These are phyloP conservation scores for Orbicella faveolata DNA, from an alignment of 64 coral and sea anemone genomes.

Conservation along the genomic window DNA sequence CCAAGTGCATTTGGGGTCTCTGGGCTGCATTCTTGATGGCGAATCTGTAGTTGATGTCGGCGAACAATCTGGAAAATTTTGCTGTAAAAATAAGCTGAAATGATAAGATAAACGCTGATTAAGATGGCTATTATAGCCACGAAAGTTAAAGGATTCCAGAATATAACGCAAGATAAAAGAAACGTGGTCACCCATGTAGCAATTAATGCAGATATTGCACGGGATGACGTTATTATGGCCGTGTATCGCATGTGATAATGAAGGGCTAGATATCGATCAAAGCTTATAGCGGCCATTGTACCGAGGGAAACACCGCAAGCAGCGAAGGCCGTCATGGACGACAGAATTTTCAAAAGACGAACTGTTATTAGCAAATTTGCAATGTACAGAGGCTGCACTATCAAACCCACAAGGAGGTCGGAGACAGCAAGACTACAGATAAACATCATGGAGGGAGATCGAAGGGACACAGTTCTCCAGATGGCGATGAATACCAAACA, in stretches of 20 bases:
- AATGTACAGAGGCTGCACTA: slow-evolving; percentile 25
- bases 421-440: neutral
- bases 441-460: slow-evolving; percentile 17
- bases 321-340: neutral
- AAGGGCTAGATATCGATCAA: slow-evolving; percentile 22
- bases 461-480: neutral
- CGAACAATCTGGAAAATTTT: slow-evolving; percentile 25
- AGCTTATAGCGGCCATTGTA: neutral
- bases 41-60: neutral
- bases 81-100: neutral
- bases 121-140: neutral
- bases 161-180: neutral
- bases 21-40: neutral
- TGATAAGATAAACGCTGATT: neutral
- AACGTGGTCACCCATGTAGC: neutral
- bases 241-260: slow-evolving; percentile 33
- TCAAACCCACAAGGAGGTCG: slow-evolving; percentile 14
- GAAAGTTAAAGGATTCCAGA: neutral
- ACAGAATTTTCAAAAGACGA: neutral
- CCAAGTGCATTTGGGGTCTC: neutral
- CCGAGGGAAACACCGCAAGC: neutral
- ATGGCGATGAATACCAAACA: neutral
- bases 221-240: neutral
- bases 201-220: neutral
- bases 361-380: neutral